Conservation (phyloP, 2,888 invertebrate species). For the Coecobrya sp. region DNA sequence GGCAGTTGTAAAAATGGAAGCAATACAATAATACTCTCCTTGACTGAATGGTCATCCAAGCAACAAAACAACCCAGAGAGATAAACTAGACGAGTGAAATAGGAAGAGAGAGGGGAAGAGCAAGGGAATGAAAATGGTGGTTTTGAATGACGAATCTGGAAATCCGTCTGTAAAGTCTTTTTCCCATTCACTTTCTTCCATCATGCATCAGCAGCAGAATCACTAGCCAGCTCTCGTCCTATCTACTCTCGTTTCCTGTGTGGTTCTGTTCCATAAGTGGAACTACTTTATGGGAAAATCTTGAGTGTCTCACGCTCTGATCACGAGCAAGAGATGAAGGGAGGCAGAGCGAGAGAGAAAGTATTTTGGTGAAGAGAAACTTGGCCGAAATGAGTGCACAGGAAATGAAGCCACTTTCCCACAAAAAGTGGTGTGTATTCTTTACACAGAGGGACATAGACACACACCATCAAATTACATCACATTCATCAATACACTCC, state of each 20-base stretch:
- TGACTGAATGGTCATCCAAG: slow-evolving; percentile 8
- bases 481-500: slow-evolving; percentile 9
- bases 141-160: slow-evolving; percentile 26
- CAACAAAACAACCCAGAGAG: background rate
- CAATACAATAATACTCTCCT: slow-evolving; percentile 19
- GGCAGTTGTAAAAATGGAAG: slow-evolving; percentile 17
- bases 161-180: background rate
- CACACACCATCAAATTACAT: background rate
- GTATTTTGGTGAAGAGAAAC: slow-evolving; percentile 14
- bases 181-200: background rate
- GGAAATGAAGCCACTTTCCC: slow-evolving; percentile 47
- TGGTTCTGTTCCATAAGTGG: slow-evolving; percentile 2
- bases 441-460: too few species aligned
- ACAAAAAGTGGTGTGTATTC: slow-evolving; percentile 13
- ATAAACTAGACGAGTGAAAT: background rate
- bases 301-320: slow-evolving; percentile 29
- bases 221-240: background rate
- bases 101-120: background rate
- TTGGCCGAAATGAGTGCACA: slow-evolving; percentile 18
- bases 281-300: slow-evolving; percentile 32
- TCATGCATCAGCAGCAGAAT: background rate
- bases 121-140: slow-evolving; percentile 21
- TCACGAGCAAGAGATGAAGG: background rate
- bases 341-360: background rate
- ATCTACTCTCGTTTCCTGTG: slow-evolving; percentile 27